Conservation (phyloP, 2,797 vertebrate species). For the Huso huso region DNA sequence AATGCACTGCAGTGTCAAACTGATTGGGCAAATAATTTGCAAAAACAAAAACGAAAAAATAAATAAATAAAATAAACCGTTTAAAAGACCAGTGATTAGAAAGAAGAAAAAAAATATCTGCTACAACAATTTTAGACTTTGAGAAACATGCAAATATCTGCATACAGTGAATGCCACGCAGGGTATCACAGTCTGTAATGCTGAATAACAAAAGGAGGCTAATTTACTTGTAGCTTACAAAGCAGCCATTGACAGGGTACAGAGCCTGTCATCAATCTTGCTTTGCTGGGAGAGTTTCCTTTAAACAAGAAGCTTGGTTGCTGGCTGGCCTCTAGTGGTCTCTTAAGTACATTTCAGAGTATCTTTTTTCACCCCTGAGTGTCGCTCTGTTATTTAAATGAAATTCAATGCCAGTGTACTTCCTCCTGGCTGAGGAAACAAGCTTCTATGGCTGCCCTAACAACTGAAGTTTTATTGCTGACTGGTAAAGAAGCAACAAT, state of each 20-base stretch:
- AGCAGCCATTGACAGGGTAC: conserved; percentile 47
- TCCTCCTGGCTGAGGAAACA: neutral
- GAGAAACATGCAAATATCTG: no score
- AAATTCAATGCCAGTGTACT: conserved; percentile 11
- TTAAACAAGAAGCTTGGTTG: conserved; percentile 33
- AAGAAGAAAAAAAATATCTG: no score
- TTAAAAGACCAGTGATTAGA: no score
- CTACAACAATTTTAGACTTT: no score
- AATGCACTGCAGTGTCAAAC: no score
- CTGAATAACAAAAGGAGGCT: conserved; percentile 15
- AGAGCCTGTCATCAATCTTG: conserved; percentile 34
- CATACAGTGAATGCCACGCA: neutral
- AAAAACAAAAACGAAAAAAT: no score
- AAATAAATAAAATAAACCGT: no score
- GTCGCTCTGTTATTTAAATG: conserved; percentile 15
- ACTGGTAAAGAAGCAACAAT: no score
- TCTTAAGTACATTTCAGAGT: conserved; percentile 33
- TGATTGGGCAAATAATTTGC: no score
- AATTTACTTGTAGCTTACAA: conserved; percentile 19
- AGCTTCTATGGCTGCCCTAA: neutral
- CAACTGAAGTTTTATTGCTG: no score
- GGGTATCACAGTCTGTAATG: neutral
- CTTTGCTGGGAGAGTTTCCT: conserved; percentile 8
- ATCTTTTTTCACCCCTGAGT: conserved; percentile 18
- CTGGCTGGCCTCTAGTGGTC: conserved; percentile 66